phyloP scores from a whole-genome alignment of 2,888 invertebrate species.

The Drosophila affinis region DNA sequence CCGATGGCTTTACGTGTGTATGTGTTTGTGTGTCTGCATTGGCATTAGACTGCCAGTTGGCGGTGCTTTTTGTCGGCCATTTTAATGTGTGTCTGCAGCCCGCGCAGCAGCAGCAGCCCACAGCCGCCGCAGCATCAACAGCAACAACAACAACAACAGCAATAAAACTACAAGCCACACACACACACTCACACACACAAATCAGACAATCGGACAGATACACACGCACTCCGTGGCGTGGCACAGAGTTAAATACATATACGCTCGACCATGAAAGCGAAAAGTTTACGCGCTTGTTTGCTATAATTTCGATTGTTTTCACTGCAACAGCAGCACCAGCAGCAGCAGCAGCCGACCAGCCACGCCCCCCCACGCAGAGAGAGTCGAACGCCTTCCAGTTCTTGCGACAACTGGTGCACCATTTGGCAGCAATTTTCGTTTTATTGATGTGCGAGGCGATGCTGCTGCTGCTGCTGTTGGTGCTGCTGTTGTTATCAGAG shows the following conservation, averaged over 20 bases:
- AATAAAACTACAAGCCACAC: constrained; percentile 50
- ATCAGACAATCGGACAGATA: constrained; percentile 40
- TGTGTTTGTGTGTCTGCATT: constrained; percentile 28
- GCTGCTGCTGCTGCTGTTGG: constrained; percentile 28
- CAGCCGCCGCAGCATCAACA: constrained; percentile 47
- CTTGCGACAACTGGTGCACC: constrained; percentile 48
- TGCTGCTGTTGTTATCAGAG: constrained; percentile 30
- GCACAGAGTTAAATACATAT: constrained; percentile 23
- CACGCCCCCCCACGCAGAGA: constrained; percentile 40
- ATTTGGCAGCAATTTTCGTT: constrained; percentile 69
- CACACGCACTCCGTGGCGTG: constrained; percentile 12
- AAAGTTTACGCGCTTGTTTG: constrained; percentile 79
- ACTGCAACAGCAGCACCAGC: constrained; percentile 47
- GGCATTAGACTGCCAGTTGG: constrained; percentile 65
- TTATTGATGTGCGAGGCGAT: constrained; percentile 66
- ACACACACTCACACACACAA: constrained; percentile 37
- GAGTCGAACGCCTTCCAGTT: constrained; percentile 11
- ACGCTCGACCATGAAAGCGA: constrained; percentile 60
- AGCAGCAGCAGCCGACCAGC: constrained; percentile 25
- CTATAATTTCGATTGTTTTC: constrained; percentile 80
- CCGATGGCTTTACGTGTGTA: constrained; percentile 16
- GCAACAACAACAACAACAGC: constrained; percentile 21
- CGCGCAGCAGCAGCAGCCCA: constrained; percentile 6
- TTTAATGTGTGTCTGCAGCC: constrained; percentile 59
- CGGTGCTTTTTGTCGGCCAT: constrained; percentile 69